Evolutionary conservation across 2,888 invertebrate genomes (phyloP), one percentile per base, ranked within the genome.

Genomic region (Andrena fulva): DNA sequence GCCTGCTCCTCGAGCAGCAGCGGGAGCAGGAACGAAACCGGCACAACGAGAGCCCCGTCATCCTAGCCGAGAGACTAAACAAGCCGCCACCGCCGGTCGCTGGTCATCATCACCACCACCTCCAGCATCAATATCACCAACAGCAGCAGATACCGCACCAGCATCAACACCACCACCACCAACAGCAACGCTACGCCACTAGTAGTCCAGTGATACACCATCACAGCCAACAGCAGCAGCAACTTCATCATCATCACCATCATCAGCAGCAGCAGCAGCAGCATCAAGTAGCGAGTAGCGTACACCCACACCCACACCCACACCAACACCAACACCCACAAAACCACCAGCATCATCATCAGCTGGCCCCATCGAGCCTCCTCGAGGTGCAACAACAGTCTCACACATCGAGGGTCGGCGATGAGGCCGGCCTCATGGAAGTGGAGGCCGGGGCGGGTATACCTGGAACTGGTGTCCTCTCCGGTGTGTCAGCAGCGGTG

Each of bases 1-100:
- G 89, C 92, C 92, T 93, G 92, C 91, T 92, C 89, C 92, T 91
- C 89, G 91, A 90, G 74, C 90, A 90, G 79, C 90, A 90, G 70
- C 91, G 92, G 90, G 93, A 93, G 88, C 92, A 94, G 92, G 93
- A 93, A 71, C 92, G 93, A 64, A 92, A 89, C 83, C 91, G 93
- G 87, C 92, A 94, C 90, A 94, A 93, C 92, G 93, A 94, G 87
- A 93, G 93, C 70, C 93, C 93, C 76, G 92, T 94, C 59, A 94
- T 94, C 85, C 90, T 94, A 86, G 92, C 92, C 63, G 94, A 93
- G 80, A 92, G 93, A 71, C 87, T 94, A 71, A 93, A 92, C 88
- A 93, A 94, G 85, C 93, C 91, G 81, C 91, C 92, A 81, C 91
- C 90, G 78, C 85, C 91, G 82, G 74, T 89, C 84, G 85, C 89